Conservation (phyloP, 1,140 invertebrate genomes). For the Phenacoccus solenopsis region DNA sequence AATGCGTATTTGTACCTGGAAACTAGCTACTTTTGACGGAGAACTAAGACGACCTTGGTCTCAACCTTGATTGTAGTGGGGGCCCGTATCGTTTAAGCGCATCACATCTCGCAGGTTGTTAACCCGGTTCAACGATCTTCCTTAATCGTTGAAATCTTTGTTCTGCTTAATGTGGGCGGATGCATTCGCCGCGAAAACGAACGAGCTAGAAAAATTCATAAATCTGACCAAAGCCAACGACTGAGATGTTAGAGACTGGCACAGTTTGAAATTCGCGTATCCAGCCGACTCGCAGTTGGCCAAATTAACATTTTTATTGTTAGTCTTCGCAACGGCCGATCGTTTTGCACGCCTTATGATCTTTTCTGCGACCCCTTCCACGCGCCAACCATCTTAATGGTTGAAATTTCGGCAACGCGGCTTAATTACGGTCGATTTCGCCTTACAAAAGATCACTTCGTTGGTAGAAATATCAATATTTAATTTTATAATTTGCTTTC, state of each 20-base stretch:
- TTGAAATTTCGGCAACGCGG: not conserved
- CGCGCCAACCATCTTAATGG: not conserved
- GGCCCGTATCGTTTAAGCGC: not conserved
- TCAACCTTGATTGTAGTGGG: not conserved
- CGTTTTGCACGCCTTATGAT: not conserved
- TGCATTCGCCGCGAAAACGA: not conserved
- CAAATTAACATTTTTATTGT: not conserved
- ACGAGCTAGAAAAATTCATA: conserved; percentile 4
- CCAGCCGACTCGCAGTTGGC: not conserved
- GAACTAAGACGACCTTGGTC: conserved; percentile 1
- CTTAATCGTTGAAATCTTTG: not conserved
- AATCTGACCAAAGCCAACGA: not conserved
- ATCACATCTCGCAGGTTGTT: not conserved
- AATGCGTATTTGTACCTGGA: no score
- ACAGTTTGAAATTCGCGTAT: not conserved
- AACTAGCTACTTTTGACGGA: not conserved
- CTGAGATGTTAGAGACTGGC: not conserved
- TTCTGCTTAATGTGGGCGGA: not conserved
- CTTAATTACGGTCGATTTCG: not conserved
- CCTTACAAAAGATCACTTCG: not conserved
- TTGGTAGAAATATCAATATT: not conserved
- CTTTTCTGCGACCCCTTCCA: not conserved
- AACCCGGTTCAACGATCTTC: conserved; percentile 1
- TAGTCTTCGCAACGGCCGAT: not conserved
- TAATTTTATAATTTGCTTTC: not conserved